Evolutionary conservation across 2,797 vertebrate species (phyloP).

Genomic region (Acanthornis magna): DNA sequence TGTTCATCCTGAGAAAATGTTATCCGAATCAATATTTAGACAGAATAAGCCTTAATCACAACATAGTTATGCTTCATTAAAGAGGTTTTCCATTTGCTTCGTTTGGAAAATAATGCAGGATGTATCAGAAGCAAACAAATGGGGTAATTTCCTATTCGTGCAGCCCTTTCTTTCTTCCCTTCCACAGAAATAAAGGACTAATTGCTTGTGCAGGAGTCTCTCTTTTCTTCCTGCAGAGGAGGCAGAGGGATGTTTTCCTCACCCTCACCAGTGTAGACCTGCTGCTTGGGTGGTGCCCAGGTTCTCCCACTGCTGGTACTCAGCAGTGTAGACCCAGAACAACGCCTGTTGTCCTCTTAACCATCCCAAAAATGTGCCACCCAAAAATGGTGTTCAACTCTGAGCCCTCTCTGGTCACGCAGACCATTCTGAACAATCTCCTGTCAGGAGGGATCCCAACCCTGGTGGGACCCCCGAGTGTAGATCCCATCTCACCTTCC

Average conservation of each 20-base stretch:
- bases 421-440: neutral
- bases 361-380: neutral
- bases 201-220: neutral
- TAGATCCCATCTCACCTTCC: neutral
- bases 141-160: neutral
- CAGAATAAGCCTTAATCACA: slow-evolving; percentile 71
- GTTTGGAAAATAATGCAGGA: slow-evolving; percentile 47
- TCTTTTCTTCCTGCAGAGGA: neutral
- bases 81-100: slow-evolving; percentile 64
- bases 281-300: neutral
- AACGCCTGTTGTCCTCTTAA: neutral
- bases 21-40: slow-evolving; percentile 75
- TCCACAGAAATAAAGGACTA: slow-evolving; percentile 14
- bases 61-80: slow-evolving; percentile 75
- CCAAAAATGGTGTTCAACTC: neutral
- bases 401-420: neutral
- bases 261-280: accelerated
- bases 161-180: neutral
- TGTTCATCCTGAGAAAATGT: slow-evolving; percentile 63
- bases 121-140: slow-evolving; percentile 23
- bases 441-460: neutral
- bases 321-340: neutral
- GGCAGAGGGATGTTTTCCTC: neutral
- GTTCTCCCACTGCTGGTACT: neutral
- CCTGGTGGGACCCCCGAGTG: neutral